Evolutionary conservation across 2,113 vertebrate species (phyloP).

Genomic region (Otus sunia): DNA sequence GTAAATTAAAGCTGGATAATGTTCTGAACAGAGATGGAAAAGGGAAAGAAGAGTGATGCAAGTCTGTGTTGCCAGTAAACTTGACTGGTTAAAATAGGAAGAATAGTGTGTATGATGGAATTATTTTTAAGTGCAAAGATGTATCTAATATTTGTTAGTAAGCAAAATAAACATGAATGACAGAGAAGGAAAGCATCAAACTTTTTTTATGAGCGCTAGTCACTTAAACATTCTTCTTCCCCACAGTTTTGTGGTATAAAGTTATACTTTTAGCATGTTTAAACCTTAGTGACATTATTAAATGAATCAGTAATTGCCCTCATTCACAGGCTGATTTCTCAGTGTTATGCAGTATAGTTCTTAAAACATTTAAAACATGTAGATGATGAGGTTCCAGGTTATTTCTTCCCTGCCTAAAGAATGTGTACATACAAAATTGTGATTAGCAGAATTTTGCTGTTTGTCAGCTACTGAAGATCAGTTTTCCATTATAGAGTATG

Average conservation of each 20-base stretch:
- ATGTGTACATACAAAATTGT: accelerated
- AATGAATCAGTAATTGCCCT: not conserved
- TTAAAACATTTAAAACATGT: not conserved
- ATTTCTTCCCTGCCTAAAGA: not conserved
- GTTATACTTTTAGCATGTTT: not conserved
- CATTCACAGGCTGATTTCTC: not conserved
- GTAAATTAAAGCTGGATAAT: not conserved
- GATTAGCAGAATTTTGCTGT: not conserved
- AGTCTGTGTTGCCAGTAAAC: not conserved
- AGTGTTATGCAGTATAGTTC: not conserved
- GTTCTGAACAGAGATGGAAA: not conserved
- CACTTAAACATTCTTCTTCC: not conserved
- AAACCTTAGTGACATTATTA: not conserved
- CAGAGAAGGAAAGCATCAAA: not conserved
- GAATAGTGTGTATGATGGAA: accelerated
- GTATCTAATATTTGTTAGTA: not conserved
- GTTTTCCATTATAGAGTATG: not conserved
- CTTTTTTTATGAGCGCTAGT: not conserved
- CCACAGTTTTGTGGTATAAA: not conserved
- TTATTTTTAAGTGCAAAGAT: not conserved
- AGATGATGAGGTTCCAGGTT: not conserved
- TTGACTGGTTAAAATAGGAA: not conserved
- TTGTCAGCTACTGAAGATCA: not conserved
- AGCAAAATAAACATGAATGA: not conserved
- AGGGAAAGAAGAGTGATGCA: not conserved